A percentile compares a stretch with the other conserved stretches of the same genome.
These are phyloP conservation scores for Mallateleia sp. DNA, from an alignment of 2,888 invertebrate genomes.

Conservation along the genomic window DNA sequence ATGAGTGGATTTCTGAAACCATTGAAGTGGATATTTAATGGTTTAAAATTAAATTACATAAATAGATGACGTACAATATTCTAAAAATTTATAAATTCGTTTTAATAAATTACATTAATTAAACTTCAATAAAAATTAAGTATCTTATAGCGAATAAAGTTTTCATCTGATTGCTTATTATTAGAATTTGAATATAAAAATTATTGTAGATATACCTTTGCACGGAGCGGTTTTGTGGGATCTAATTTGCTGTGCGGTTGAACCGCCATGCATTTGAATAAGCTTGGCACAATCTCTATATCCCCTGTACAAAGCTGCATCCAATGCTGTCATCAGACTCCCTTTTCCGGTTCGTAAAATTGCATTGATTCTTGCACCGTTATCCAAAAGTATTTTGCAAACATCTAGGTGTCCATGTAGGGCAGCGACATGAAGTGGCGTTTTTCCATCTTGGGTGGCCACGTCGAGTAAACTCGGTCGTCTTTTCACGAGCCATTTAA, in stretches of 20 bases:
- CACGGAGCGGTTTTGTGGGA: slow-evolving; percentile 83
- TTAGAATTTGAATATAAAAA: too few relatives aligned
- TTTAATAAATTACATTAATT: too few relatives aligned
- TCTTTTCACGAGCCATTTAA: slow-evolving; percentile 96
- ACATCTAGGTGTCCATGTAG: slow-evolving; percentile 98
- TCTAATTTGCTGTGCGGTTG: slow-evolving; percentile 91
- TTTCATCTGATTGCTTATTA: too few relatives aligned
- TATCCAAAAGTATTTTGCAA: slow-evolving; percentile 96
- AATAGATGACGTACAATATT: too few relatives aligned
- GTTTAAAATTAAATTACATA: too few relatives aligned
- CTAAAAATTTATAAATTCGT: too few relatives aligned
- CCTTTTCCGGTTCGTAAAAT: slow-evolving; percentile 96
- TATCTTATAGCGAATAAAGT: too few relatives aligned
- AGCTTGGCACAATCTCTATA: slow-evolving; percentile 98
- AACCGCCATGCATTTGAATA: slow-evolving; percentile 96
- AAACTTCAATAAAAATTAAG: too few relatives aligned
- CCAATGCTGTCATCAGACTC: slow-evolving; percentile 96
- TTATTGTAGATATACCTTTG: too few relatives aligned
- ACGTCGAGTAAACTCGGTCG: slow-evolving; percentile 96
- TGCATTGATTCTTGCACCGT: slow-evolving; percentile 96
- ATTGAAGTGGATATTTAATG: too few relatives aligned
- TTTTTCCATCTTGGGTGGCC: slow-evolving; percentile 97
- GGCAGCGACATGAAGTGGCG: slow-evolving; percentile 98
- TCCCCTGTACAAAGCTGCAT: slow-evolving; percentile 96
- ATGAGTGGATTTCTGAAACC: too few relatives aligned